These are phyloP conservation scores for Formica exsecta DNA, from an alignment of 1,140 invertebrate genomes.

Conservation along the genomic window DNA sequence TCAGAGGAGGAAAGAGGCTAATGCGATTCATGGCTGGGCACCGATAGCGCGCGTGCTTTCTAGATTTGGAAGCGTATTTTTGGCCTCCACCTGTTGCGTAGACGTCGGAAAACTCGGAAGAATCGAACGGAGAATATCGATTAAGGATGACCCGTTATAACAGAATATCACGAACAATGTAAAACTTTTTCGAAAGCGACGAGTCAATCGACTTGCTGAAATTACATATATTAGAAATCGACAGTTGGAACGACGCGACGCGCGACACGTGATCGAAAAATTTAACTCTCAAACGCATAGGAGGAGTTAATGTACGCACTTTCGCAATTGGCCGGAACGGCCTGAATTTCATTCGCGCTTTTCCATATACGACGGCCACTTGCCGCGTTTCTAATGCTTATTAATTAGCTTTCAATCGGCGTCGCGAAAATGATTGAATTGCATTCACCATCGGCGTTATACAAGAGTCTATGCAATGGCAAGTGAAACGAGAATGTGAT, in stretches of 20 bases:
- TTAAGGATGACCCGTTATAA: too few species aligned
- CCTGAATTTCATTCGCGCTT: constrained; percentile 26
- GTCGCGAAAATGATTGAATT: constrained; percentile 13
- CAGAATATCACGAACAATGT: neutral
- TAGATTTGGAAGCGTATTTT: constrained; percentile 68
- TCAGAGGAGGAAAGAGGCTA: constrained; percentile 77
- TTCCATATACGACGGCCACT: neutral
- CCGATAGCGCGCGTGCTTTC: constrained; percentile 70
- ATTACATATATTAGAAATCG: constrained; percentile 44
- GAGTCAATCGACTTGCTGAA: constrained; percentile 10
- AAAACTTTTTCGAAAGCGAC: constrained; percentile 37
- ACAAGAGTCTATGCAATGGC: constrained; percentile 41
- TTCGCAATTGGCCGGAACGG: constrained; percentile 16
- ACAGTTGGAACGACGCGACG: constrained; percentile 42
- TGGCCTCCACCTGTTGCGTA: neutral
- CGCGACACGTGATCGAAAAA: constrained; percentile 30
- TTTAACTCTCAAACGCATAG: constrained; percentile 5
- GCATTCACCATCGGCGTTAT: constrained; percentile 14
- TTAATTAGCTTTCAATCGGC: constrained; percentile 46
- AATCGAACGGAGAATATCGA: neutral
- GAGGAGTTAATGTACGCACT: constrained; percentile 6
- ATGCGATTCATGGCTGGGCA: constrained; percentile 74
- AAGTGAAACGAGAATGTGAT: constrained; percentile 77
- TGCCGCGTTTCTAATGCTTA: constrained; percentile 14
- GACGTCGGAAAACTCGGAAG: neutral